Evolutionary conservation across 2,797 vertebrate genomes (phyloP).

Genomic region (Girardinus metallicus): DNA sequence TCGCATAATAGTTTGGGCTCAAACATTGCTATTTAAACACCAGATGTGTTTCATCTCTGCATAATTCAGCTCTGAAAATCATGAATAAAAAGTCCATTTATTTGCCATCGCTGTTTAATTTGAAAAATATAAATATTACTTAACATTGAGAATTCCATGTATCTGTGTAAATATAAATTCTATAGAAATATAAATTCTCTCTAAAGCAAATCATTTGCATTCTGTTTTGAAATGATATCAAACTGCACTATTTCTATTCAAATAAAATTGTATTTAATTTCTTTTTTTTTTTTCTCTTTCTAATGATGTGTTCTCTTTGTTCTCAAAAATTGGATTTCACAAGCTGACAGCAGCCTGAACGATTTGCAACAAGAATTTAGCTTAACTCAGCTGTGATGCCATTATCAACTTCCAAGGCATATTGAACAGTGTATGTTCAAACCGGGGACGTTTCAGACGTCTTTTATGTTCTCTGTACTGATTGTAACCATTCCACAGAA

Average conservation of each 20-base stretch:
- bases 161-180: background rate
- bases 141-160: background rate
- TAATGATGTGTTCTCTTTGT: background rate
- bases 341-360: background rate
- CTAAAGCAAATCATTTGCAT: background rate
- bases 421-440: background rate
- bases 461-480: background rate
- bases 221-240: background rate
- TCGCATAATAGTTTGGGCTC: background rate
- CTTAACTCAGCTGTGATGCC: background rate
- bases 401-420: background rate
- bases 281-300: background rate
- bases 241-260: background rate
- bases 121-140: background rate
- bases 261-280: background rate
- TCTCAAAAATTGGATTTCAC: background rate
- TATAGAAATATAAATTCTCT: background rate
- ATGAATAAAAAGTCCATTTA: background rate
- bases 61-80: background rate
- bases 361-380: background rate
- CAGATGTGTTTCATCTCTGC: background rate
- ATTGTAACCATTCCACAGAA: background rate
- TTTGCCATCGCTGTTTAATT: background rate
- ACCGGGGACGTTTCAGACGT: background rate
- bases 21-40: background rate